phyloP scores from a whole-genome alignment of 2,797 vertebrate genomes.

The Melanotaenia boesemani region DNA sequence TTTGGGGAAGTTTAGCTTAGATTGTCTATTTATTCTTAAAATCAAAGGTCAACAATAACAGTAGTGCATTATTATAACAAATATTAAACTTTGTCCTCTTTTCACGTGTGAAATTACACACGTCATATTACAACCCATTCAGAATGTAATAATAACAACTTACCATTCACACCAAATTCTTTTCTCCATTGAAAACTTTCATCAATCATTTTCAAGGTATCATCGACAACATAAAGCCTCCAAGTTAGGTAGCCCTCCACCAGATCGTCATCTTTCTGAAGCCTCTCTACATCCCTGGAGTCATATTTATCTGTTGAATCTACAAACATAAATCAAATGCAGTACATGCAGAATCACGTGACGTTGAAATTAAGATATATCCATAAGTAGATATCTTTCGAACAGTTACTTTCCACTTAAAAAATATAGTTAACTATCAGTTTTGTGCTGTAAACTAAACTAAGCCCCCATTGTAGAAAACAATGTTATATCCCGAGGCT shows the following conservation, averaged over 20 bases:
- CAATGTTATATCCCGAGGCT: background rate
- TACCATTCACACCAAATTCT: conserved; percentile 92
- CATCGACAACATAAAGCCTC: conserved; percentile 88
- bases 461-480: background rate
- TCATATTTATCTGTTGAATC: conserved; percentile 93
- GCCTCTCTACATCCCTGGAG: conserved; percentile 91
- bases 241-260: conserved; percentile 90
- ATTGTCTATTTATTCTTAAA: background rate
- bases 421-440: background rate
- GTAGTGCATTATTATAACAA: background rate
- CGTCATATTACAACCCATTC: background rate
- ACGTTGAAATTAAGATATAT: conserved; percentile 2
- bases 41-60: background rate
- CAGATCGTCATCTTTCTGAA: conserved; percentile 88
- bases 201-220: conserved; percentile 96
- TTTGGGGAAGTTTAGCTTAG: background rate
- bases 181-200: conserved; percentile 97
- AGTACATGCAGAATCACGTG: conserved; percentile 30
- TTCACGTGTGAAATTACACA: background rate
- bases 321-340: conserved; percentile 57
- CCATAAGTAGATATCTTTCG: conserved; percentile 16
- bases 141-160: conserved; percentile 34
- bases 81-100: background rate
- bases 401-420: background rate
- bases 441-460: background rate